Evolutionary conservation across 35 echinoderm and acorn worm genomes (phyloP), one percentile per base, ranked within the genome.

Genomic region (Holothuria glaberrima): DNA sequence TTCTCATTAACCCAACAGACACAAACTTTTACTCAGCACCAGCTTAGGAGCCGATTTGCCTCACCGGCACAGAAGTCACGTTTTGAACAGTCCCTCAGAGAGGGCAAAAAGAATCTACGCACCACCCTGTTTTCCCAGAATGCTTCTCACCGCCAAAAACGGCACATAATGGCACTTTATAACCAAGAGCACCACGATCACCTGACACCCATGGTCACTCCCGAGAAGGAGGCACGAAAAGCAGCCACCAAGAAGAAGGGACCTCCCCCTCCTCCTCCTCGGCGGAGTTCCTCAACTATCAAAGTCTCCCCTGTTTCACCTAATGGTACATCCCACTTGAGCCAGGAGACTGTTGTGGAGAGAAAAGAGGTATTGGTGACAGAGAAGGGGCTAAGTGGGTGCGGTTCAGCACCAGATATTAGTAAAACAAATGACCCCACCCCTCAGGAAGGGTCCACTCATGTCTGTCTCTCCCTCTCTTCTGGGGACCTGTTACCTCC

Each of bases 181-280:
- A 78, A 89, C 4, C 92, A 94, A 32, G 95, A 97, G 26, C 77
- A 89, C 25, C 95, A 97, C 46, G 95, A 97, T 52, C 26, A 28
- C 27, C 89, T 97, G 90, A 97, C 95, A 17, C 95, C 95, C 26
- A 97, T 97, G 56, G 71, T 97, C 45, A 97, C 95, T 9, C 89
- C 92, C 0, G 95, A 97, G 71, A 97, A 97, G 81, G 90, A 88
- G 28, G 95, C 92, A 2, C 61, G 82, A 3, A 94, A 89, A 64
- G 44, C 27, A 26, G 63, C 61, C 24, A 77, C 31, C 4, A 87
- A 90, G 70, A 89, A 71, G 73, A 91, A 91, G 58, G 59, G 46
- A 44, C 92, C 95, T 31, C 95, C 95, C 18, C 95, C 95, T 16
- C 95, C 95, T 46, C 94, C 94, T 30, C 95, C 95, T 29, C 89